Evolutionary conservation across 2,797 vertebrate genomes (phyloP).

Genomic region (Myotis planiceps): DNA sequence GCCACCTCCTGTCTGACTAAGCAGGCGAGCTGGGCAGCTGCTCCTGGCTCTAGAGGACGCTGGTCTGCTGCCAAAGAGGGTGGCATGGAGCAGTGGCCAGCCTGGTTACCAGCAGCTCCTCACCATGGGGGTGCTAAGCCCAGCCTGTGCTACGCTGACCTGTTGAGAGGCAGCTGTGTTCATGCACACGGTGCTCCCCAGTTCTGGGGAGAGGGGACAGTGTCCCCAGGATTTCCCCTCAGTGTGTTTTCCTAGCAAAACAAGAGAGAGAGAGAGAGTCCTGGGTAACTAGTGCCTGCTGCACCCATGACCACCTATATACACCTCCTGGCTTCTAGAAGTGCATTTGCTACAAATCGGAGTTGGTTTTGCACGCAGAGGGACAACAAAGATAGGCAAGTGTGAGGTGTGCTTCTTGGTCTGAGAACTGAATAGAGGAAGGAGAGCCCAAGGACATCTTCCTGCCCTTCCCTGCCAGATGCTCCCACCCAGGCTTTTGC

Average conservation of each 20-base stretch:
- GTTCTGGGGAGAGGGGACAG: neutral
- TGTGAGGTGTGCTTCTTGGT: conserved; percentile 88
- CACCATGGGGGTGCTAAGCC: neutral
- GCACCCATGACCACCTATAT: neutral
- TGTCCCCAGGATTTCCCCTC: no score
- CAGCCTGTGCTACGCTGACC: neutral
- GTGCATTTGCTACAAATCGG: conserved; percentile 93
- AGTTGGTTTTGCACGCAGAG: conserved; percentile 89
- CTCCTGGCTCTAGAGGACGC: neutral
- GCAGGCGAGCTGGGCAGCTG: neutral
- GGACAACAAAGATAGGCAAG: conserved; percentile 89
- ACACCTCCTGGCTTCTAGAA: conserved; percentile 76
- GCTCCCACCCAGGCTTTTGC: neutral
- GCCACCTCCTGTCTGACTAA: neutral
- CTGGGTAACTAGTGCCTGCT: neutral
- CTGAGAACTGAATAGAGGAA: conserved; percentile 82
- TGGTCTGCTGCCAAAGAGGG: no score
- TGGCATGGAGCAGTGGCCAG: neutral
- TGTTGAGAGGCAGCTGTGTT: neutral
- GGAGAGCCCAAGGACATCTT: conserved; percentile 67
- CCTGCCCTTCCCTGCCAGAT: conserved; percentile 30
- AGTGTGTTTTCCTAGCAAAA: neutral
- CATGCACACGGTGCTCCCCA: neutral
- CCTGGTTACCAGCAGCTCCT: neutral
- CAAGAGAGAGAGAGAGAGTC: neutral